A percentile compares a stretch with the other conserved stretches of the same genome.
Evolutionary conservation across 2,888 invertebrate genomes (phyloP).

Genomic region (Zaprionus obscuricornis): DNA sequence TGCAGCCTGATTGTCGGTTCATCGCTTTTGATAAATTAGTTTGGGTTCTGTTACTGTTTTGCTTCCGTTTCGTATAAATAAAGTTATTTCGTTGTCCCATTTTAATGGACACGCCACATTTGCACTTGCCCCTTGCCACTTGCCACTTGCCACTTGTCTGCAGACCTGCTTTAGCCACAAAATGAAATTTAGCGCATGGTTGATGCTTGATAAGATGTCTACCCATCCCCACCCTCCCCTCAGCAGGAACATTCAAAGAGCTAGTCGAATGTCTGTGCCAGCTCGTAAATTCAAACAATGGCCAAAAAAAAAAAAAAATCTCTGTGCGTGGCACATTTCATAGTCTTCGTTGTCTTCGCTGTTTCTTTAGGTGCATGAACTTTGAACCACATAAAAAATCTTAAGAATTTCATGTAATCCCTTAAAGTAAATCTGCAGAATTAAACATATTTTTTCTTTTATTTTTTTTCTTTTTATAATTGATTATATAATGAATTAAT

Average conservation of each 20-base stretch:
- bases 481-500: no score
- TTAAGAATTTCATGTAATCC: no score
- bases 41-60: conserved; percentile 30
- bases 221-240: conserved; percentile 10
- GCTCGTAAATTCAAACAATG: conserved; percentile 46
- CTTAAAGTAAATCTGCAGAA: no score
- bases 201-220: conserved; percentile 14
- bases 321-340: conserved; percentile 7
- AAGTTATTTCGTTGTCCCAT: conserved; percentile 44
- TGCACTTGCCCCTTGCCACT: no score
- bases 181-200: conserved; percentile 17
- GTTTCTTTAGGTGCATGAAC: conserved; percentile 41
- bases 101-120: conserved; percentile 43
- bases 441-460: no score
- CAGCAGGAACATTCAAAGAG: no score
- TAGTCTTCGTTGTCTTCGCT: no score
- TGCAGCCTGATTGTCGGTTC: not conserved
- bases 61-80: conserved; percentile 50
- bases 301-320: no score
- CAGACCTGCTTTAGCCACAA: conserved; percentile 6
- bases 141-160: conserved; percentile 9
- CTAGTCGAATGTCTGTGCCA: conserved; percentile 14
- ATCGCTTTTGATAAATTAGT: conserved; percentile 50
- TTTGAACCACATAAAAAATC: conserved; percentile 46
- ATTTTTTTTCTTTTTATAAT: no score